phyloP scores from a whole-genome alignment of 2,888 invertebrate species.

The Vesta saturnalis region DNA sequence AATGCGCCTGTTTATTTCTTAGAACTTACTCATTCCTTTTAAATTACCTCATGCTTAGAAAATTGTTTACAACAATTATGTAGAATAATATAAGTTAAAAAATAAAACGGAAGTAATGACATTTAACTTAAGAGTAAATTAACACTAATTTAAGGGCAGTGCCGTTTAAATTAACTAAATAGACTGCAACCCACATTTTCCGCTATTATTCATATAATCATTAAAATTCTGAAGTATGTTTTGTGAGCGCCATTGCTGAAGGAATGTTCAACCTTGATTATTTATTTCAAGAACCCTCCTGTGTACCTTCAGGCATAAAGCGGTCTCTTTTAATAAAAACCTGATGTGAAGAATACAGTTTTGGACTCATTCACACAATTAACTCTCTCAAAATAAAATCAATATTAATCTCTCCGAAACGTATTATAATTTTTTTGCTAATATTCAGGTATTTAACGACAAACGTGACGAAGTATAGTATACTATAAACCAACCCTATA shows the following conservation, averaged over 20 bases:
- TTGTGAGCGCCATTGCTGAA: neutral
- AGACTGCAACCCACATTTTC: constrained; percentile 32
- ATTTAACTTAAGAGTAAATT: constrained; percentile 24
- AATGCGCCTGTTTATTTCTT: no score
- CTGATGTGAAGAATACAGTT: constrained; percentile 12
- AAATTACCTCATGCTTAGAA: neutral
- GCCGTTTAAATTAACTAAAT: constrained; percentile 30
- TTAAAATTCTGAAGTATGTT: neutral
- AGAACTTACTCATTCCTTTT: no score
- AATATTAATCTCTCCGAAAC: no score
- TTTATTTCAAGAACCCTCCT: neutral
- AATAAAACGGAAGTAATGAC: constrained; percentile 30
- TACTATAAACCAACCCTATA: neutral
- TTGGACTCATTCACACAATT: no score
- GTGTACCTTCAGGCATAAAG: constrained; percentile 2
- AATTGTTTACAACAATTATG: neutral
- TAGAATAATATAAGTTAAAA: neutral
- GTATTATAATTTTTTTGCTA: no score
- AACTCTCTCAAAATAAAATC: no score
- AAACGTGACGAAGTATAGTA: neutral
- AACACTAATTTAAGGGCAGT: constrained; percentile 31
- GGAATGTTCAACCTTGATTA: constrained; percentile 15
- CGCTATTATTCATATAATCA: constrained; percentile 16
- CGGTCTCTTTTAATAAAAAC: constrained; percentile 11
- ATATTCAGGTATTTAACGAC: no score